Base-by-base conservation (phyloP, 2,113 vertebrate genomes). In the Dunckerocampus dactyliophorus region DNA sequence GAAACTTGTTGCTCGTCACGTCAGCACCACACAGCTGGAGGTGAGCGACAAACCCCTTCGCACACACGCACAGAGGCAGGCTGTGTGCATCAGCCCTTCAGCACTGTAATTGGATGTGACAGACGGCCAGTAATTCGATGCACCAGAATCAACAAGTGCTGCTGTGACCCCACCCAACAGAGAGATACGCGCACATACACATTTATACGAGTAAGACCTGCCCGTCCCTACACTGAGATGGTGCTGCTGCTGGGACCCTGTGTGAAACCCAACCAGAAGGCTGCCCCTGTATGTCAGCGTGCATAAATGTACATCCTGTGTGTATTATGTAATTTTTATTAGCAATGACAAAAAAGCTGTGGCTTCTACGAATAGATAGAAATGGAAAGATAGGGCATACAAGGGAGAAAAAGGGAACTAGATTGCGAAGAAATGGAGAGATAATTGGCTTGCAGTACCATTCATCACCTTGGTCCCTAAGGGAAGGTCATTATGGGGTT, bases 101-200 rank as follows among this genome's bases (percentile, higher is more conserved):
- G 47, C 62, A n/a, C 16, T 52, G 51, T 89, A 91, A 94, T 87
- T 91, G 87, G 81, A 87, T 76, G 76, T 90, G 92, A 91, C 91
- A 90, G 89, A 88, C 69, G 14, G 82, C 67, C 85, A 83, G 87
- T 86, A 90, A 91, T 84, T 87, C 70, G 85, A 88, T 89, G 88
- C 83, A 84, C 82, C 73, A 80, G 72, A 85, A 87, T 90, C 83
- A 90, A 91, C 82, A 88, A 84, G 80, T 75, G 34, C 71, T 53
- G 72, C 71, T 79, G 61, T 82, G 77, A 85, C 83, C 68, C 60
- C 72, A 52, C 82, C 81, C 69, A 66, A 45, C 47, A 77, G 70
- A 76, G 72, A 81, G 63, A 60, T 51, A 59, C 63, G 48, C 24
- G 3, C 62, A 17, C 62, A 28, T 64, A 39, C 59, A 57, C 68